Percentiles rank a stretch among this genome's conserved stretches.
phyloP scores from a whole-genome alignment of 2,113 vertebrate genomes.

The Propithecus coquereli region DNA sequence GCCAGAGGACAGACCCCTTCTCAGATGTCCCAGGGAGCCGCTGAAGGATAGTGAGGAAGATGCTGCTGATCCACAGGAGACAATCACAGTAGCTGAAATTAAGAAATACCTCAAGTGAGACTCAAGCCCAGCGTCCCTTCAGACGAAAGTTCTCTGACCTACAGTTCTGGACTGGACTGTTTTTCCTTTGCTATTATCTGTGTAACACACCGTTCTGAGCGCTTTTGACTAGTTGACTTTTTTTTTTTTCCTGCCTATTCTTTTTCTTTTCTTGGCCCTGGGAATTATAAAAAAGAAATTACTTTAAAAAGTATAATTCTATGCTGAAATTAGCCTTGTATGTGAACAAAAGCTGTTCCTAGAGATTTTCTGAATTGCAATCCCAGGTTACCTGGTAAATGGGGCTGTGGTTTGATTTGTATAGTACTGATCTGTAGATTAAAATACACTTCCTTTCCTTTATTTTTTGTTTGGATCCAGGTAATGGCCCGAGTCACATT shows the following conservation, averaged over 20 bases:
- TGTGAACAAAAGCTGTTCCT: constrained; percentile 22
- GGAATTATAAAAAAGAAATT: constrained; percentile 14
- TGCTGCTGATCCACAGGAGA: neutral
- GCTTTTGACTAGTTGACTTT: neutral
- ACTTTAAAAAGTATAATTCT: constrained; percentile 28
- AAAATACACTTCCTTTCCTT: constrained; percentile 44
- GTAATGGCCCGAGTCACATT: constrained; percentile 42
- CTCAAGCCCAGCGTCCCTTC: neutral
- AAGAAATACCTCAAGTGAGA: neutral
- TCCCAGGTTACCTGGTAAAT: neutral
- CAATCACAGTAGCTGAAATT: neutral
- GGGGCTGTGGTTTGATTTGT: constrained; percentile 35
- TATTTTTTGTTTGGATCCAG: constrained; percentile 15
- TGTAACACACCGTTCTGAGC: neutral
- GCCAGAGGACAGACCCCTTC: neutral
- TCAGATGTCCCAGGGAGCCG: neutral
- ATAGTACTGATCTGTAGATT: constrained; percentile 18
- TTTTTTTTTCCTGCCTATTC: neutral
- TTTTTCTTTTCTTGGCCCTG: neutral
- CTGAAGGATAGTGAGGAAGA: neutral
- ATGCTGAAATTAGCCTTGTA: constrained; percentile 39
- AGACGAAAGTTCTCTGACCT: neutral
- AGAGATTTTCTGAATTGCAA: neutral
- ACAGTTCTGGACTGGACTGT: neutral
- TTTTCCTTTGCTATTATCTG: neutral